A percentile compares a stretch with the other conserved stretches of the same genome.
Evolutionary conservation across 2,113 vertebrate genomes (phyloP).

Genomic region (Xiphias gladius): DNA sequence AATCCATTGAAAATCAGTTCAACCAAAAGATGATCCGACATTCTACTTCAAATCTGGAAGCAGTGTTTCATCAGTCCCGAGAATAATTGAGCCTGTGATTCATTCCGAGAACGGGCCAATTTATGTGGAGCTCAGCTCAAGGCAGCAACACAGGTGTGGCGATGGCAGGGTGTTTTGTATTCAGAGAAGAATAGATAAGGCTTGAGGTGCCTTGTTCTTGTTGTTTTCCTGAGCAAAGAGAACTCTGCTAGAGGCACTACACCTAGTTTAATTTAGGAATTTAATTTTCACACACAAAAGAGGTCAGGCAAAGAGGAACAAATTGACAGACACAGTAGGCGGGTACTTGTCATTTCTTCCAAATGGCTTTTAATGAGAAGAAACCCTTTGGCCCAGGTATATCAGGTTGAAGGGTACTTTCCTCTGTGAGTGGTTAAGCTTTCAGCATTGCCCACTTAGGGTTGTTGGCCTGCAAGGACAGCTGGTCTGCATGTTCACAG

Average conservation of each 20-base stretch:
- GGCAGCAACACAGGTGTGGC: slow-evolving; percentile 59
- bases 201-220: slow-evolving; percentile 60
- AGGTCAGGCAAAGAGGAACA: slow-evolving; percentile 80
- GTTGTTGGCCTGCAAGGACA: slow-evolving; percentile 34
- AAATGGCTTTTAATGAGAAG: slow-evolving; percentile 71
- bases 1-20: slow-evolving; percentile 41
- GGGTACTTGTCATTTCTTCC: slow-evolving; percentile 71
- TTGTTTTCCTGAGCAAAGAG: slow-evolving; percentile 64
- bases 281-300: slow-evolving; percentile 82
- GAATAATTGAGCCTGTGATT: slow-evolving; percentile 54
- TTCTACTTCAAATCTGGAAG: slow-evolving; percentile 36
- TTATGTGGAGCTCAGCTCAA: slow-evolving; percentile 49
- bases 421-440: slow-evolving; percentile 40
- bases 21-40: slow-evolving; percentile 28
- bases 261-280: slow-evolving; percentile 82
- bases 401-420: slow-evolving; percentile 62
- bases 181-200: slow-evolving; percentile 66
- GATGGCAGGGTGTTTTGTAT: slow-evolving; percentile 68
- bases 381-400: slow-evolving; percentile 65
- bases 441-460: slow-evolving; percentile 25
- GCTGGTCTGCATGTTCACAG: slow-evolving; percentile 47
- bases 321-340: slow-evolving; percentile 72
- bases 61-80: slow-evolving; percentile 39
- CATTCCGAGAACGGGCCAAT: slow-evolving; percentile 36
- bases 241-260: slow-evolving; percentile 68